Evolutionary conservation across 2,888 invertebrate species (phyloP).

Genomic region (Lasioglossum figueresi): DNA sequence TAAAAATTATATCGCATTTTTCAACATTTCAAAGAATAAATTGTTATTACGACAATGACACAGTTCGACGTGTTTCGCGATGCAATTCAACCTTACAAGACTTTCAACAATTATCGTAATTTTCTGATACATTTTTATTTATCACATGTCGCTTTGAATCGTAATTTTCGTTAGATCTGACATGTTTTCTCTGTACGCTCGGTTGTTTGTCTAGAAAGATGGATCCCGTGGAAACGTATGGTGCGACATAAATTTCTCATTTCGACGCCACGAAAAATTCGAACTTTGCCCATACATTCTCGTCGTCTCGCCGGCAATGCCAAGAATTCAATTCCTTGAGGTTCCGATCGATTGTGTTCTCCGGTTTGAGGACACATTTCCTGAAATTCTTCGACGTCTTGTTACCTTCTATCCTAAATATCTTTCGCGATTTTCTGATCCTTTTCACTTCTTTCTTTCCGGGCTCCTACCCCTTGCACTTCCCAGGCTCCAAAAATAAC

Average conservation of each 20-base stretch:
- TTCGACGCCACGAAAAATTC: conserved; percentile 23
- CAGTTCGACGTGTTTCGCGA: background rate
- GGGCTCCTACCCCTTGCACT: background rate
- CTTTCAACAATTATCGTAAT: background rate
- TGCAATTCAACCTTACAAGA: background rate
- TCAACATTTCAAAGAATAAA: too few relatives aligned
- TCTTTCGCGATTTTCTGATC: background rate
- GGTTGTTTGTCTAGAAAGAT: background rate
- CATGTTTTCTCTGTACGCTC: background rate
- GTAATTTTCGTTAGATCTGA: background rate
- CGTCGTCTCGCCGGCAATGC: conserved; percentile 26
- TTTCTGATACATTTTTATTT: background rate
- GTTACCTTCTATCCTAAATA: conserved; percentile 21
- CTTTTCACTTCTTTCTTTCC: background rate
- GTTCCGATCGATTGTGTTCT: conserved; percentile 44
- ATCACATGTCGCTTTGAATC: background rate
- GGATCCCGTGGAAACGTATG: background rate
- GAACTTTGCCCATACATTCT: conserved; percentile 19
- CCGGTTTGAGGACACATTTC: conserved; percentile 17
- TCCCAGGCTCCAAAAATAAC: background rate
- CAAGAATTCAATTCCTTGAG: conserved; percentile 55
- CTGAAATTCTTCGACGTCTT: conserved; percentile 30
- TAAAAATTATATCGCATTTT: too few relatives aligned
- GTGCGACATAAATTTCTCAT: conserved; percentile 35
- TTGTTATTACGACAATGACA: background rate